Evolutionary conservation across 2,888 invertebrate species (phyloP).

Genomic region (Strigamia crassipes): DNA sequence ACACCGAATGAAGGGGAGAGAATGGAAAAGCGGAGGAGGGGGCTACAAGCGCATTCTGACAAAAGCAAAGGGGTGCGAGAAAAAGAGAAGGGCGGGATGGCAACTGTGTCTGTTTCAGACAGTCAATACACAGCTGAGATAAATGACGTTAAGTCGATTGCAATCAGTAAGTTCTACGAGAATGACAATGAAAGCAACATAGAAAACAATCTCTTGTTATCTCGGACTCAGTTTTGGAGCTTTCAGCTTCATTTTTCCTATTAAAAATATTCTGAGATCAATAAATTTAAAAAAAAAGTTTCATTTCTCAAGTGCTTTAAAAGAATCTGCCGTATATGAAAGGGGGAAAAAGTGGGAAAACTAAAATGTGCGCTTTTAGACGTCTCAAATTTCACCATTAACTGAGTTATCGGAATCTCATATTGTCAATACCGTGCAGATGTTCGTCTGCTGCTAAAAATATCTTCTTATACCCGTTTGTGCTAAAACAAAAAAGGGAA

Average conservation of each 20-base stretch:
- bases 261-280: background rate
- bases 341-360: background rate
- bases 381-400: slow-evolving; percentile 22
- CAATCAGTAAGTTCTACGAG: background rate
- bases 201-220: slow-evolving; percentile 32
- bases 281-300: background rate
- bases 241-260: background rate
- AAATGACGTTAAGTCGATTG: slow-evolving; percentile 40
- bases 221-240: background rate
- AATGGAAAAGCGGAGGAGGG: slow-evolving; percentile 52
- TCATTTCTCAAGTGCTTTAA: slow-evolving; percentile 22
- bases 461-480: too few relatives aligned
- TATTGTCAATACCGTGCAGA: slow-evolving; percentile 39
- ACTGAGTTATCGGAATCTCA: slow-evolving; percentile 44
- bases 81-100: slow-evolving; percentile 38
- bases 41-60: background rate
- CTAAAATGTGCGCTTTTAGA: background rate
- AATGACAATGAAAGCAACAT: background rate
- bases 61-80: slow-evolving; percentile 8
- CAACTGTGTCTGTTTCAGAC: slow-evolving; percentile 36
- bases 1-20: slow-evolving; percentile 53
- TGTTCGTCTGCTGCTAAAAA: slow-evolving; percentile 35
- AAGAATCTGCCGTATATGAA: slow-evolving; percentile 37
- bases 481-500: too few relatives aligned
- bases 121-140: slow-evolving; percentile 39